Conservation (phyloP, 2,888 invertebrate genomes). For the Rhorus exstirpatorius region DNA sequence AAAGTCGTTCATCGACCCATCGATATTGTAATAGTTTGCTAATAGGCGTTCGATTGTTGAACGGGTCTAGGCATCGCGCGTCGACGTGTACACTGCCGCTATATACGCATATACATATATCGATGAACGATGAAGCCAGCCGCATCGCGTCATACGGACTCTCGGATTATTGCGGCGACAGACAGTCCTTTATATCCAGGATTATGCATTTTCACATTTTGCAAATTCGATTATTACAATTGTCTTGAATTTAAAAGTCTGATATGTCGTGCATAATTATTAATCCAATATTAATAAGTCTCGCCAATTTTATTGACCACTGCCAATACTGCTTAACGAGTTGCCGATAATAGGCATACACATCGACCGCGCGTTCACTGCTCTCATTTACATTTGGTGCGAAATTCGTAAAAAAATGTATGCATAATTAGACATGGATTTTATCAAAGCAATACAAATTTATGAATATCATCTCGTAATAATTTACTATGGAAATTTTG, state of each 20-base stretch:
- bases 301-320: too few relatives aligned
- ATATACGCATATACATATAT: slow-evolving; percentile 16
- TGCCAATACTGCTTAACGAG: too few relatives aligned
- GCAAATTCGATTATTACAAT: slow-evolving; percentile 23
- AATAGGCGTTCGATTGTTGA: slow-evolving; percentile 80
- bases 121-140: slow-evolving; percentile 33
- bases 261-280: neutral
- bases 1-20: slow-evolving; percentile 76
- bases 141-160: slow-evolving; percentile 16
- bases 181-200: slow-evolving; percentile 36
- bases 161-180: slow-evolving; percentile 24
- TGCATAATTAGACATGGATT: too few relatives aligned
- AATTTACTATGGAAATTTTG: neutral
- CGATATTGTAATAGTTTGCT: slow-evolving; percentile 81
- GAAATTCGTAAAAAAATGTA: too few relatives aligned
- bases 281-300: neutral
- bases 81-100: slow-evolving; percentile 31
- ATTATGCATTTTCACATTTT: neutral
- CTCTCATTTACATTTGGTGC: too few relatives aligned
- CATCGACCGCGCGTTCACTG: too few relatives aligned
- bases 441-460: neutral
- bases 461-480: neutral
- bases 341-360: too few relatives aligned
- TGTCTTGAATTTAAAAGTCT: neutral
- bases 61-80: slow-evolving; percentile 31